phyloP scores from a whole-genome alignment of 2,888 invertebrate species.

The Agriopis marginaria region DNA sequence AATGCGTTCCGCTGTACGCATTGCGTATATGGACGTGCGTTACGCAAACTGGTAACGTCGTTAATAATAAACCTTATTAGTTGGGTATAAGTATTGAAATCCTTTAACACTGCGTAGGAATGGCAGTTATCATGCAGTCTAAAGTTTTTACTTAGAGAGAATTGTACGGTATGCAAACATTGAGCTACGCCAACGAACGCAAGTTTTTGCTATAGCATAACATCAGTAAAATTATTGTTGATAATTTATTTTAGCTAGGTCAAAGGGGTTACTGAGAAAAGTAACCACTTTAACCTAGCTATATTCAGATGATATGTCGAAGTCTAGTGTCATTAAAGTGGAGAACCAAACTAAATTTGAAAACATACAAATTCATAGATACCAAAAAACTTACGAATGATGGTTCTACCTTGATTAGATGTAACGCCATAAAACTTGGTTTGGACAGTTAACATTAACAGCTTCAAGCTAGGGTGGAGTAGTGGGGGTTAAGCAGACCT shows the following conservation, averaged over 20 bases:
- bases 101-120: not conserved
- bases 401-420: no score
- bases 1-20: constrained; percentile 57
- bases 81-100: constrained; percentile 36
- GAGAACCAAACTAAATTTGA: no score
- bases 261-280: no score
- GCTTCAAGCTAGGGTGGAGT: no score
- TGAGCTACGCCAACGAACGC: not conserved
- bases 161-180: constrained; percentile 19
- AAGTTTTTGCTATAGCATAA: not conserved
- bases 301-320: not conserved
- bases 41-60: constrained; percentile 52
- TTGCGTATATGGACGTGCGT: constrained; percentile 55
- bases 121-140: constrained; percentile 13
- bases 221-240: not conserved
- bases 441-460: no score
- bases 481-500: not conserved
- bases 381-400: no score
- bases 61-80: constrained; percentile 38
- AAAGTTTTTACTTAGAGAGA: constrained; percentile 34
- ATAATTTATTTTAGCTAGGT: no score
- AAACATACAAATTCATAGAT: no score
- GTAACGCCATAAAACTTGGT: no score
- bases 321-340: not conserved
- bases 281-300: no score